Percentiles rank a stretch among this genome's conserved stretches.
Conservation (phyloP, 2,113 vertebrate species). For the Odobenus rosmarus region DNA sequence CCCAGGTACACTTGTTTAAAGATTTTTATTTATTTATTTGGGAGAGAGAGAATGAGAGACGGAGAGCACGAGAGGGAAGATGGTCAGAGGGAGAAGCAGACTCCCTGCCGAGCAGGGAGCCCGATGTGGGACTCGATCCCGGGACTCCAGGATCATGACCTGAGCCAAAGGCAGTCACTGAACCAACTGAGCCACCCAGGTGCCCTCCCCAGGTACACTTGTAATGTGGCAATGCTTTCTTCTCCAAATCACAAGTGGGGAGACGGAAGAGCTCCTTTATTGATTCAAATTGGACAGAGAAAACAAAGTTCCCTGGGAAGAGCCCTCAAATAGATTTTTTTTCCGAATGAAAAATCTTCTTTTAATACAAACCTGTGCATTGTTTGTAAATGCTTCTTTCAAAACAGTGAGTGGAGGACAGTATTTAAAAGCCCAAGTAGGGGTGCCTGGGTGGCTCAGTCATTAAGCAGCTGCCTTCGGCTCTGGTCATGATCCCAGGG, state of each 20-base stretch:
- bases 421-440: slow-evolving; percentile 80
- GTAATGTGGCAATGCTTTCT: slow-evolving; percentile 35
- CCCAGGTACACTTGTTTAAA: neutral
- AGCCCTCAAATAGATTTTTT: neutral
- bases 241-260: slow-evolving; percentile 33
- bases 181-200: too few relatives aligned
- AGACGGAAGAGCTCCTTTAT: slow-evolving; percentile 55
- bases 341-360: slow-evolving; percentile 70
- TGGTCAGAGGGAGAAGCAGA: too few relatives aligned
- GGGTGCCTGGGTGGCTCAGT: too few relatives aligned
- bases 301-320: slow-evolving; percentile 33
- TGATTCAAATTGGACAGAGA: slow-evolving; percentile 23
- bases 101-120: too few relatives aligned
- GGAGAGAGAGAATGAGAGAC: too few relatives aligned
- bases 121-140: too few relatives aligned
- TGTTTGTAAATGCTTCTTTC: slow-evolving; percentile 80
- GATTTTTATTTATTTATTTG: too few relatives aligned
- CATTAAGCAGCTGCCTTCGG: too few relatives aligned
- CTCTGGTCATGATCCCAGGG: too few relatives aligned
- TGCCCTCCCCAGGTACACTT: neutral
- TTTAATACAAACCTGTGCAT: slow-evolving; percentile 75
- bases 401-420: slow-evolving; percentile 75
- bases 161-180: too few relatives aligned
- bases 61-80: too few relatives aligned
- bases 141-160: too few relatives aligned